These are phyloP conservation scores for Matsumurasca onukii DNA, from an alignment of 1,140 invertebrate genomes.

Conservation along the genomic window DNA sequence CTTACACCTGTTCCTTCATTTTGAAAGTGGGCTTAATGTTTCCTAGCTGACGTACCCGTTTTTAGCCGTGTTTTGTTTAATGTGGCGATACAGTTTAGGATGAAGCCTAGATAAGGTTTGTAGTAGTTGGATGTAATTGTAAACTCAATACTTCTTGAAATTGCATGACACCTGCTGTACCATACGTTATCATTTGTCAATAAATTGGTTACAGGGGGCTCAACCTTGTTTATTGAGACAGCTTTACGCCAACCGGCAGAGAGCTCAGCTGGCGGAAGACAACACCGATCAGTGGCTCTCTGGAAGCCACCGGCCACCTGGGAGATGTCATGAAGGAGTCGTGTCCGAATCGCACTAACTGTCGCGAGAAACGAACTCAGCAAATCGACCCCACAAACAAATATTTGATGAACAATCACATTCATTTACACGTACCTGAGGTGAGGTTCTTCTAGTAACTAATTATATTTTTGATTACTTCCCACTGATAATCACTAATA, in stretches of 20 bases:
- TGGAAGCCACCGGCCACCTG: conserved; percentile 94
- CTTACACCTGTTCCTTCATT: too few species aligned
- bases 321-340: conserved; percentile 99
- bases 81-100: too few species aligned
- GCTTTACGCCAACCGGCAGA: conserved; percentile 57
- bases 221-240: conserved; percentile 93
- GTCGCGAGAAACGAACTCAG: conserved; percentile 84
- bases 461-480: too few species aligned
- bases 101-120: too few species aligned
- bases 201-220: conserved; percentile 72
- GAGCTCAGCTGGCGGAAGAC: conserved; percentile 50
- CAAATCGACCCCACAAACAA: conserved; percentile 65
- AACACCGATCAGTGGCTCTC: conserved; percentile 53
- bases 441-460: conserved; percentile 49
- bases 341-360: conserved; percentile 88
- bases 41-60: too few species aligned
- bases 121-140: too few species aligned
- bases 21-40: too few species aligned
- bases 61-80: too few species aligned
- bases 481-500: too few species aligned
- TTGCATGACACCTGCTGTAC: too few species aligned
- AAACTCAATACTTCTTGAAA: too few species aligned
- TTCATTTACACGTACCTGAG: conserved; percentile 97
- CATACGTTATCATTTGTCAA: too few species aligned
- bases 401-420: conserved; percentile 75